phyloP scores from a whole-genome alignment of 2,888 invertebrate species.

The Seira sanloemensis region DNA sequence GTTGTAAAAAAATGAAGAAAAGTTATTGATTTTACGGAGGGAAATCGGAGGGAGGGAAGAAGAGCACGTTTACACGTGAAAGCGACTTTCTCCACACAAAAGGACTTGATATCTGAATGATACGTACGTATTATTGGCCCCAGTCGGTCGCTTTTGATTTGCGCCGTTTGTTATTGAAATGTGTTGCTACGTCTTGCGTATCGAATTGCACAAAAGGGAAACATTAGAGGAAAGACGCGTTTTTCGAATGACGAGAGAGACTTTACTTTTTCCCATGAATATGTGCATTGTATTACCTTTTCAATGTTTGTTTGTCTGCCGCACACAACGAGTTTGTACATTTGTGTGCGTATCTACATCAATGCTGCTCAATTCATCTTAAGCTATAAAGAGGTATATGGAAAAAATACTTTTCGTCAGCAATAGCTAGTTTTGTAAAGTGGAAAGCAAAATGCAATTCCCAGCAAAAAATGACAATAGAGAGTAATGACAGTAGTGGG shows the following conservation, averaged over 20 bases:
- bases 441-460: neutral
- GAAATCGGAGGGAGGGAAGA: neutral
- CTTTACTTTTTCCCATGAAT: neutral
- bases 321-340: too few species aligned
- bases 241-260: neutral
- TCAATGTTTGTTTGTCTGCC: neutral
- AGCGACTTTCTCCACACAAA: neutral
- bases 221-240: neutral
- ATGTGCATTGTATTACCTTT: neutral
- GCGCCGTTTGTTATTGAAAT: neutral
- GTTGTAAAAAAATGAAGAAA: neutral
- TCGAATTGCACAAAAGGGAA: constrained; percentile 4
- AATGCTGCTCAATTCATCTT: too few species aligned
- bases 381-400: neutral
- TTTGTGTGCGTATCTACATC: too few species aligned
- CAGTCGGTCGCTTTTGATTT: neutral
- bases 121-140: neutral
- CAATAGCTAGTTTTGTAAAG: neutral
- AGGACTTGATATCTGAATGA: neutral
- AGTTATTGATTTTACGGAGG: neutral
- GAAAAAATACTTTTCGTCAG: neutral
- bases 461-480: neutral
- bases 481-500: neutral
- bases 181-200: neutral
- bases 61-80: constrained; percentile 1